A percentile compares a stretch with the other conserved stretches of the same genome.
Evolutionary conservation across 2,113 vertebrate genomes (phyloP).

Genomic region (Mirounga angustirostris): DNA sequence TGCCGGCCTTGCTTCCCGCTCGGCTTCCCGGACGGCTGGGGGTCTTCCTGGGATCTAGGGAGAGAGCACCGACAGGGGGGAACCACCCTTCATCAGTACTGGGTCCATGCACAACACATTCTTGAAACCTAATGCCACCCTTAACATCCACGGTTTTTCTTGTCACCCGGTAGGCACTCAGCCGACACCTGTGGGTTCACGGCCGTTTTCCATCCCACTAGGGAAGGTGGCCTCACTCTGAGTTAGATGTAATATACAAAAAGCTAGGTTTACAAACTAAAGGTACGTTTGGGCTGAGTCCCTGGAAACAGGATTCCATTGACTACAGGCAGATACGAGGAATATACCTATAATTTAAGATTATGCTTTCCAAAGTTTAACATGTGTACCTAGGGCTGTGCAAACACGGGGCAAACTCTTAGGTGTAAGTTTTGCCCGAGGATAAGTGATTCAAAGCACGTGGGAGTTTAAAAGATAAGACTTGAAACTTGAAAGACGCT

Average conservation of each 20-base stretch:
- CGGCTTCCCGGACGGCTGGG: constrained; percentile 93
- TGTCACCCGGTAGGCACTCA: not conserved
- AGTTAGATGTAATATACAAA: not conserved
- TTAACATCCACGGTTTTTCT: not conserved
- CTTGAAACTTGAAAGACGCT: not conserved
- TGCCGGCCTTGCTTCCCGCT: constrained; percentile 97
- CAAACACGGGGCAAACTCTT: not conserved
- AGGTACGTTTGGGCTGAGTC: not conserved
- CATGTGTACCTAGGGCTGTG: not conserved
- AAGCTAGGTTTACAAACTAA: not conserved
- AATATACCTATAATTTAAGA: not conserved
- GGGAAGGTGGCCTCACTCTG: not conserved
- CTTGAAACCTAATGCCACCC: not conserved
- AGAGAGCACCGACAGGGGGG: not conserved
- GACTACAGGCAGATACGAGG: not conserved
- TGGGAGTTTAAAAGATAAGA: not conserved
- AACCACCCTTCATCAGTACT: not conserved
- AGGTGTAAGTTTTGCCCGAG: not conserved
- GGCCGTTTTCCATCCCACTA: not conserved
- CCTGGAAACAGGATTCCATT: not conserved
- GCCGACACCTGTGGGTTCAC: not conserved
- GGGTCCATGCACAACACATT: no score
- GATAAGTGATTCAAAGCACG: not conserved
- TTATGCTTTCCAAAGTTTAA: not conserved
- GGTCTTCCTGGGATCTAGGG: constrained; percentile 91